Conservation (phyloP, 2,113 vertebrate genomes). For the Phodopus roborovskii region DNA sequence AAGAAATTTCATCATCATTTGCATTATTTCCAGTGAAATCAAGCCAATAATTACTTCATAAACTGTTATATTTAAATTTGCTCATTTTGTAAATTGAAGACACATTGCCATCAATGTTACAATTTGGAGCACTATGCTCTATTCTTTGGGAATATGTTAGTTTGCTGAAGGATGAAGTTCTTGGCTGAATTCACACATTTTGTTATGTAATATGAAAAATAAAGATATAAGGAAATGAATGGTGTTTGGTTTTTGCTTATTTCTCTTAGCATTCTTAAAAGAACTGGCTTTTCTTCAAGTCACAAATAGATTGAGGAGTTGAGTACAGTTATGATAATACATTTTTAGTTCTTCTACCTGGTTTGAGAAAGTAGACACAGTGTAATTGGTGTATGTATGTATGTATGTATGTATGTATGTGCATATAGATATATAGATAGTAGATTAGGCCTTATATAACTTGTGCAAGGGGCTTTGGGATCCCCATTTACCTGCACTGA, state of each 20-base stretch:
- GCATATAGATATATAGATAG: too few species aligned
- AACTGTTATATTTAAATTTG: background rate
- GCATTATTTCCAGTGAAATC: constrained; percentile 22
- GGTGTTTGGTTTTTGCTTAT: background rate
- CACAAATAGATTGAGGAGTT: background rate
- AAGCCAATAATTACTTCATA: constrained; percentile 42
- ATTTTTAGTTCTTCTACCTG: background rate
- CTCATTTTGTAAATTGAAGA: background rate
- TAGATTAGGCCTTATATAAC: background rate
- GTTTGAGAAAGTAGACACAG: background rate
- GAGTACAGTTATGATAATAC: background rate
- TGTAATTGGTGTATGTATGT: background rate
- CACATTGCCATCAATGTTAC: background rate
- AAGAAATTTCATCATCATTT: background rate
- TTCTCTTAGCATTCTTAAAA: background rate
- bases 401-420: too few species aligned
- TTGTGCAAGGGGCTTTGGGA: background rate
- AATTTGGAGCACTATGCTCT: background rate
- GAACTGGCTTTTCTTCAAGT: background rate
- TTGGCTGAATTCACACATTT: background rate
- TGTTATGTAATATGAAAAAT: background rate
- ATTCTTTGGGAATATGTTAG: background rate
- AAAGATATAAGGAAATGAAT: background rate
- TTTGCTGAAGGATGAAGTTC: background rate
- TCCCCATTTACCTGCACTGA: background rate